Evolutionary conservation across 2,113 vertebrate species (phyloP), one percentile per base, ranked within the genome.

Genomic region (Platysternon megacephalum): DNA sequence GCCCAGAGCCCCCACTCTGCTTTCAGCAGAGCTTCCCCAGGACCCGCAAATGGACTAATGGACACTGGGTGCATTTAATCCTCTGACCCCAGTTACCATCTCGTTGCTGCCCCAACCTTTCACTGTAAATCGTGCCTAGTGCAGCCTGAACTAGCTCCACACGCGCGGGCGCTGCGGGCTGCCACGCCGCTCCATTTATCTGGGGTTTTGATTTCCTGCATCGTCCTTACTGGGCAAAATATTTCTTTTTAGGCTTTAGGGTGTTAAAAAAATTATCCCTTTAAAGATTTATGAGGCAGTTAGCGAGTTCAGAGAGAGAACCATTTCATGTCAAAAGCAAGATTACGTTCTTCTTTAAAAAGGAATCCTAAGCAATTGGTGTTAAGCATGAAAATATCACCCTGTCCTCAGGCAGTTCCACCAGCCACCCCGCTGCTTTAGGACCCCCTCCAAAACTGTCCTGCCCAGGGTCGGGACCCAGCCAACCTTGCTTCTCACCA

Each of bases 281-380:
- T 92, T 79, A 84, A 79, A 87, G 85, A 87, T 92, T 83, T 68
- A 92, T 87, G 65, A 92, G 91, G 68, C 85, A 92, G 87, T 92
- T 87, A 92, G 91, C 22, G 78, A 87, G 84, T 49, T 87, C 44
- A 49, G 72, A 79, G 58, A 83, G 68, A 87, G 76, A 79, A 65
- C 78, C 68, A 84, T 79, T 92, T 68, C 42, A 65, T 29, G 29
- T 87, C 85, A 79, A 87, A 87, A 44, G 68, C 78, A 48, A 51
- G 85, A 84, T 17, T 53, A 48, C 32, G 55, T 65, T 61, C 79
- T 48, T 51, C 49, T 80, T 52, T 35, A 22, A 56, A 56, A 44
- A 78, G 48, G n/a, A 83, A 83, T 65, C 39, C 51, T 48, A 49
- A 12, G 55, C 42, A 61, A 83, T 53, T 53, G 49, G 79, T 48